These are phyloP conservation scores for Diachasmimorpha longicaudata DNA, from an alignment of 1,140 invertebrate genomes.

Conservation along the genomic window DNA sequence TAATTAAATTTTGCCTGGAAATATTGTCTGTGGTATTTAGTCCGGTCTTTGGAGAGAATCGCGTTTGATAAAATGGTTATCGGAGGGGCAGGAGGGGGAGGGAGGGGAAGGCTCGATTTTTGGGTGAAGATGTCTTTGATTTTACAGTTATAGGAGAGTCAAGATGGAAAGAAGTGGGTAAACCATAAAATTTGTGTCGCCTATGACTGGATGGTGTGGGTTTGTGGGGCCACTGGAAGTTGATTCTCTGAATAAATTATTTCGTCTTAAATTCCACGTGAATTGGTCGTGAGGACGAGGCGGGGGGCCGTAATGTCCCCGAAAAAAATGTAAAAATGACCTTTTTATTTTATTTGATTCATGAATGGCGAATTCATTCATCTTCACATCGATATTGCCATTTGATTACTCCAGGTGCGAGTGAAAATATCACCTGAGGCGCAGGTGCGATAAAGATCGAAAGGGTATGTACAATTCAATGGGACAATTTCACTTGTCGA, in stretches of 20 bases:
- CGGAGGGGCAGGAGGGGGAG: background rate
- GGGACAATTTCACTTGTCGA: background rate
- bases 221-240: conserved; percentile 19
- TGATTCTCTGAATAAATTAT: conserved; percentile 35
- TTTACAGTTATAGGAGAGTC: conserved; percentile 33
- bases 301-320: background rate
- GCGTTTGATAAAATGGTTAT: background rate
- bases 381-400: background rate
- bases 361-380: background rate
- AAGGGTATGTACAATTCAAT: background rate
- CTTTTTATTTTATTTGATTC: background rate
- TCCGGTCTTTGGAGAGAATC: background rate
- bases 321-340: background rate
- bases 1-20: too few relatives aligned
- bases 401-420: background rate
- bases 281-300: background rate
- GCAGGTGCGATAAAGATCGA: background rate
- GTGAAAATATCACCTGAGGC: background rate
- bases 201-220: conserved; percentile 10
- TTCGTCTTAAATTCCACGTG: conserved; percentile 27
- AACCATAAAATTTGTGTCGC: conserved; percentile 24
- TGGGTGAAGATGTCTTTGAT: conserved; percentile 26
- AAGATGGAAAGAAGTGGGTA: background rate
- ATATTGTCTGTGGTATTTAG: background rate
- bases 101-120: background rate